A percentile compares a stretch with the other conserved stretches of the same genome.
Conservation (phyloP, 2,888 invertebrate genomes). For the Petrophora chlorosata region DNA sequence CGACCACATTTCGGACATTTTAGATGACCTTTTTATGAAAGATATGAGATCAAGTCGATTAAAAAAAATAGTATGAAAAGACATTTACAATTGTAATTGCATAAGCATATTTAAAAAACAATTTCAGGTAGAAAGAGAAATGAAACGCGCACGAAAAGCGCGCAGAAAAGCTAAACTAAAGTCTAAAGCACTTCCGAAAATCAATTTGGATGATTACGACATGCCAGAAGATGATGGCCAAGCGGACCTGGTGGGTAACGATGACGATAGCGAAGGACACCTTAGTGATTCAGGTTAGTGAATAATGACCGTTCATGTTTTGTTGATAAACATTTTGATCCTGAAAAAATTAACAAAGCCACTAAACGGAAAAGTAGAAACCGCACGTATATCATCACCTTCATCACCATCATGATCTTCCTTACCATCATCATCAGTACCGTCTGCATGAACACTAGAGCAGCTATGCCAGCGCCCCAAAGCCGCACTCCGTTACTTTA, state of each 20-base stretch:
- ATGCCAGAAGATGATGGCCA: constrained; percentile 91
- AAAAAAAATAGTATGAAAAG: no score
- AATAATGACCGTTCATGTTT: background rate
- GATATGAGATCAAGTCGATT: no score
- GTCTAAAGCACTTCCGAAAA: constrained; percentile 83
- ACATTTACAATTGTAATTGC: no score
- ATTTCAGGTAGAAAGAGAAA: constrained; percentile 79
- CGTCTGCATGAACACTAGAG: no score
- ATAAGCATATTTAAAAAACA: no score
- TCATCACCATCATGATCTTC: no score
- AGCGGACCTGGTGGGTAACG: constrained; percentile 84
- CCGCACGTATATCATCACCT: no score
- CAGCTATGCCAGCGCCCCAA: no score
- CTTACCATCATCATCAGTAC: no score
- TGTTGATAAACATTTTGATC: background rate
- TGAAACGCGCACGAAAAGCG: constrained; percentile 83
- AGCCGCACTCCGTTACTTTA: no score
- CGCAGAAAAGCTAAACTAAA: constrained; percentile 82
- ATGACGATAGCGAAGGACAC: constrained; percentile 77
- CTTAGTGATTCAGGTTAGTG: constrained; percentile 71
- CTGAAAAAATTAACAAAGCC: background rate
- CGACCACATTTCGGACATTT: no score
- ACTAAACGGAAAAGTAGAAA: background rate
- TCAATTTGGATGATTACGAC: constrained; percentile 91
- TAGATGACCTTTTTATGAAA: no score